Evolutionary conservation across 2,888 invertebrate species (phyloP).

Genomic region (Junonia oenone): DNA sequence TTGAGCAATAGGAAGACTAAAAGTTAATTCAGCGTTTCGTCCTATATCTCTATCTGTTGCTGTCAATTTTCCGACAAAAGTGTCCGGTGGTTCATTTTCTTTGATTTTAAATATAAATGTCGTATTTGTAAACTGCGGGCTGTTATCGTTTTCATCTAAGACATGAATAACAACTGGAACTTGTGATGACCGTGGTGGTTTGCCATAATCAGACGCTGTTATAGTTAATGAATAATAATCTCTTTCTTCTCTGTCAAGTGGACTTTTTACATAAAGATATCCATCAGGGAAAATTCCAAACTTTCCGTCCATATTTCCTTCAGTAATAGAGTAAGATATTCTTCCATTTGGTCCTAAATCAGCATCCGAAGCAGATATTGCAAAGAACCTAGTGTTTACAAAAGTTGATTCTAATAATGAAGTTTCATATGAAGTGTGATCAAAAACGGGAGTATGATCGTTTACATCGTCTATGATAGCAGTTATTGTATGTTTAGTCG

Average conservation of each 20-base stretch:
- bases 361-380: conserved; percentile 92
- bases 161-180: conserved; percentile 96
- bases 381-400: conserved; percentile 94
- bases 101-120: conserved; percentile 94
- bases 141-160: conserved; percentile 97
- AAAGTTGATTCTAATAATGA: conserved; percentile 93
- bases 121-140: conserved; percentile 93
- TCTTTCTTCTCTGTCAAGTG: conserved; percentile 92
- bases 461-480: conserved; percentile 92
- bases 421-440: conserved; percentile 94
- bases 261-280: conserved; percentile 90
- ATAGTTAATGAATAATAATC: conserved; percentile 95
- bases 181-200: conserved; percentile 87
- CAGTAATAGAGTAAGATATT: conserved; percentile 89
- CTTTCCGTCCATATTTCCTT: conserved; percentile 90
- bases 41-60: conserved; percentile 95
- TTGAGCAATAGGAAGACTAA: conserved; percentile 85
- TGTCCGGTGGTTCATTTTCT: conserved; percentile 92
- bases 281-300: conserved; percentile 98
- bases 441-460: conserved; percentile 96
- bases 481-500: conserved; percentile 86
- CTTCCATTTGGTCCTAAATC: conserved; percentile 90
- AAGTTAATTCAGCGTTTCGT: conserved; percentile 93
- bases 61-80: conserved; percentile 94
- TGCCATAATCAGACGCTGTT: conserved; percentile 89